phyloP scores from a whole-genome alignment of 2,797 vertebrate genomes.

The Iguana delicatissima region DNA sequence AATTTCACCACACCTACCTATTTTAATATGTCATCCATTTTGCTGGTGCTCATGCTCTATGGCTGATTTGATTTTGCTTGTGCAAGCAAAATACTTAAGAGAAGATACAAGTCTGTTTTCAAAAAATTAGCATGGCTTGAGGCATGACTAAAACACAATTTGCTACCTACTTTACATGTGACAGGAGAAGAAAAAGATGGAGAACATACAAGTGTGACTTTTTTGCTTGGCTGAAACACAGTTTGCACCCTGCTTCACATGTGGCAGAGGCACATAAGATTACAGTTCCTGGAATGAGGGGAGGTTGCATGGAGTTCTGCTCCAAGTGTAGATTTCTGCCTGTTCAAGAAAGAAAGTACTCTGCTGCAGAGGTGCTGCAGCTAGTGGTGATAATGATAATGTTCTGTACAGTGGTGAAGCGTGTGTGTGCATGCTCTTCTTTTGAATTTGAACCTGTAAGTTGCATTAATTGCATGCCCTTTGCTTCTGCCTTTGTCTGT shows the following conservation, averaged over 20 bases:
- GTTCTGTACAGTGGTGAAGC: background rate
- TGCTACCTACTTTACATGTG: constrained; percentile 17
- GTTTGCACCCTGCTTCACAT: constrained; percentile 21
- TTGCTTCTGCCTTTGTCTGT: constrained; percentile 16
- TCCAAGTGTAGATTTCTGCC: background rate
- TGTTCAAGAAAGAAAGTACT: background rate
- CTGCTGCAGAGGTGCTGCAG: background rate
- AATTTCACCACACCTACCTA: background rate
- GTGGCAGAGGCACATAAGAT: background rate
- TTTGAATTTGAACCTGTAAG: background rate
- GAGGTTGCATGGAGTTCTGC: background rate
- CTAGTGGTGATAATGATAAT: background rate
- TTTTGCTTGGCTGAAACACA: background rate
- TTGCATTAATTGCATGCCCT: constrained; percentile 4
- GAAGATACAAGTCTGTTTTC: background rate
- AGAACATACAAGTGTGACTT: background rate
- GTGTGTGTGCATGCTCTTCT: background rate
- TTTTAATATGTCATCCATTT: background rate
- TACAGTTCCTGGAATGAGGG: background rate
- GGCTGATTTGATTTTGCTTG: background rate
- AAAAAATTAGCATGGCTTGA: no score
- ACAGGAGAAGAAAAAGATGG: background rate
- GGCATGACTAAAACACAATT: background rate
- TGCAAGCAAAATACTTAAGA: background rate
- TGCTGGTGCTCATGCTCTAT: background rate